Base-by-base conservation (phyloP, 2,113 vertebrate species). In the Callocephalon fimbriatum region DNA sequence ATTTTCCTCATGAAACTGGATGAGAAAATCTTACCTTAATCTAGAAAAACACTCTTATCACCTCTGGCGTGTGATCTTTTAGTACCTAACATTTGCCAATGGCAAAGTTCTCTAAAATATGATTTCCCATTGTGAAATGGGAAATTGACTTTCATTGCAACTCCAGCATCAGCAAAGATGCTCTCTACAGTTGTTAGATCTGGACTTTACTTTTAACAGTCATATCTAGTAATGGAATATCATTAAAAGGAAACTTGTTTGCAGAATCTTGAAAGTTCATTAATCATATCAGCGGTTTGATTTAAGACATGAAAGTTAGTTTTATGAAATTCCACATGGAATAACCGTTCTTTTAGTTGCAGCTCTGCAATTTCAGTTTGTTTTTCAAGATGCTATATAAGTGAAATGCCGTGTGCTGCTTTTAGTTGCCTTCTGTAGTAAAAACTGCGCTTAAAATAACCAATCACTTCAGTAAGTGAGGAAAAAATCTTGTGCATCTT, bases 351-450 rank as follows among this genome's bases (percentile, higher is more conserved):
- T 75, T 67, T 58, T 38, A 58, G 35, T 91, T 92, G 83, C 59
- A 86, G 38, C 51, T 63, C 42, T 71, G 37, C 79, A 63, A 8
- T 71, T 92, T 76, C 59, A 75, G 1, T 65, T 93, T 80, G 37
- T 3, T 90, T 76, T 88, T 95, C 53, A 91, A 82, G 54, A 25
- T 83, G 35, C 29, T 79, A 6, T 71, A 35, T 51, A 7, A 7
- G 6, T 59, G 16, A 83, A 35, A 73, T 58, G 35, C 16, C 1
- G 0, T 70, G 45, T 88, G n/a, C 42, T 70, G 29, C 29, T 74
- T 86, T 58, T 85, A 74, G 25, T 81, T 84, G 47, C 26, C 47
- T 84, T 88, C 25, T 66, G 16, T 87, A 80, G 32, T 80, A 88
- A 89, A 86, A 96, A 35, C 53, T 59, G 17, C 1, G 0, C 38